Evolutionary conservation across 2,797 vertebrate genomes (phyloP).

Genomic region (Hydrocynus forskahlii): DNA sequence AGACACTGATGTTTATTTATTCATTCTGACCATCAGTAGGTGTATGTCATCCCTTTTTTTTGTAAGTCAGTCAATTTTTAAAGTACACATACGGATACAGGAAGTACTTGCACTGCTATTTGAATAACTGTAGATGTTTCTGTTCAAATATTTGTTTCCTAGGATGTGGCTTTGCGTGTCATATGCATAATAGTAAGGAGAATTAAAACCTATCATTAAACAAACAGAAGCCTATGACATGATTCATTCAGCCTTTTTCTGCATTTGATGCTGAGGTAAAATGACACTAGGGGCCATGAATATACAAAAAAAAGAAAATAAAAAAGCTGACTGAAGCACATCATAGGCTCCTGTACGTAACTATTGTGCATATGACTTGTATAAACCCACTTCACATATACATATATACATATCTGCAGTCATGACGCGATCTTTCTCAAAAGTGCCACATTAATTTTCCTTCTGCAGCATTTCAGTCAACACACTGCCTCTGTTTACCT

Average conservation of each 20-base stretch:
- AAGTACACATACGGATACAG: neutral
- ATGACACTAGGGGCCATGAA: neutral
- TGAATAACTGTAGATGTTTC: constrained; percentile 9
- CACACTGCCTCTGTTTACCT: constrained; percentile 8
- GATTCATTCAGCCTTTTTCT: constrained; percentile 6
- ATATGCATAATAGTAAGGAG: constrained; percentile 5
- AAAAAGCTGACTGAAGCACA: no score
- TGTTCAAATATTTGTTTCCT: constrained; percentile 41
- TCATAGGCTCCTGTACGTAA: no score
- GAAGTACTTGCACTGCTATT: neutral
- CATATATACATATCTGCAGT: no score
- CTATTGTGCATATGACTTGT: no score
- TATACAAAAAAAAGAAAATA: neutral
- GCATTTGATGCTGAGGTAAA: neutral
- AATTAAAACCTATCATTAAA: constrained; percentile 33
- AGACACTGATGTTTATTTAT: neutral
- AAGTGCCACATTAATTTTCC: constrained; percentile 28
- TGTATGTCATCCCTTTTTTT: neutral
- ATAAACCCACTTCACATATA: no score
- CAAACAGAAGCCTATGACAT: no score
- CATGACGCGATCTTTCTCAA: neutral
- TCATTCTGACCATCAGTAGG: neutral
- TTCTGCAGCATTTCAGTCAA: constrained; percentile 1
- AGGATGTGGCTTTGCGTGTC: constrained; percentile 5
- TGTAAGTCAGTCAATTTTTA: neutral